Evolutionary conservation across 2,888 invertebrate species (phyloP), one percentile per base, ranked within the genome.

Genomic region (Dilophus febrilis): DNA sequence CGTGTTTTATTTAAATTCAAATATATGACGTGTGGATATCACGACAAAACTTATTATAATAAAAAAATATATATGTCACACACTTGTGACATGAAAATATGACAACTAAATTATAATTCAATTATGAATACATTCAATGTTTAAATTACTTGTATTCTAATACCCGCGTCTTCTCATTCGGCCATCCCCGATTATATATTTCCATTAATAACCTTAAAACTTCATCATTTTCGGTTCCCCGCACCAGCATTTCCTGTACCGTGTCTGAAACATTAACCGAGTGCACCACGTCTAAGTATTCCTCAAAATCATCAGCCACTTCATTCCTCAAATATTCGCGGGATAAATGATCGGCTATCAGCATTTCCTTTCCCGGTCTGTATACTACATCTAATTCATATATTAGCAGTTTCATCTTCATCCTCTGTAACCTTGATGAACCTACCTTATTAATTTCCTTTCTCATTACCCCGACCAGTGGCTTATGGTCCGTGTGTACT

Each of bases 391-490:
- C 42, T 19, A 48, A 43, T 4, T 49, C 39, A 44, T 47, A 49
- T 42, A 44, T 48, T 35, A 47, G 38, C 8, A 49, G 28, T 44
- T 49, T 50, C 6, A 51, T 12, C 26, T 47, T 46, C 46, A 51
- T 45, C 38, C 46, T 22, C 43, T 50, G 49, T 28, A 51, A 40
- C 16, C 49, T 45, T 35, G 44, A 37, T 10, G 45, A 45, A 36
- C 40, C 36, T 34, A 43, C 29, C 37, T 45, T 29, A 41, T 32
- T 45, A 26, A 49, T 46, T 32, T 48, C 45, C 45, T 49, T 50
- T 12, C 37, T 40, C 26, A 46, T 40, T 26, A 50, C 44, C 7
- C 44, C 29, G 7, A 49, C 41, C 13, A 50, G 39, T 2, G 49
- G 46, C 38, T 45, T 47, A 37, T 49, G 46, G 32, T 48, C 47